Base-by-base conservation (phyloP, 2,797 vertebrate species). In the Sebastes iracundus region DNA sequence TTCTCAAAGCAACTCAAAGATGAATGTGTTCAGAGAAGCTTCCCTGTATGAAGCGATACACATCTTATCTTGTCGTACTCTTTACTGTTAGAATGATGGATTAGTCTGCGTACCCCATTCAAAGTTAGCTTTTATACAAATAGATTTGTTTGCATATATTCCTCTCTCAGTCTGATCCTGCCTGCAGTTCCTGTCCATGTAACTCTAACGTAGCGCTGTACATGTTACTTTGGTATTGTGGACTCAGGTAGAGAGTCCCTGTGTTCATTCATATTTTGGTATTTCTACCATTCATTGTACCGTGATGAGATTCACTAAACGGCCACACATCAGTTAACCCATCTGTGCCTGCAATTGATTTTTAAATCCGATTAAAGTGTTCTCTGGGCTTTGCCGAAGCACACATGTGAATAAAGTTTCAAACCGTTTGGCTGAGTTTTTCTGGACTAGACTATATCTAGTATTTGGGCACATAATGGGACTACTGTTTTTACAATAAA, bases 11-110 rank as follows among this genome's bases (percentile, higher is more conserved):
- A 75, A 61, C 56, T 72, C n/a, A 68, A 46, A 74, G 73, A 71
- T 62, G 28, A 72, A 25, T 32, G 65, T 69, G 67, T 11, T 81
- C 71, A 73, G 62, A 30, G 75, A 90, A 64, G 75, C 75, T 75
- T 58, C 28, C 16, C 27, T 32, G 63, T 28, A 66, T 28, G 49
- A 56, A 65, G 38, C 27, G 22, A 61, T 23, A 55, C 9, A 38
- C 14, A 64, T 66, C 11, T 75, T 10, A 58, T 75, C 42, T 38
- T 67, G 62, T 73, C 53, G 1, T 22, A 73, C 12, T 56, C 58
- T n/a, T 59, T 25, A 53, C n/a, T 79, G n/a, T 60, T 61, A 22
- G 30, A 75, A 66, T 77, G 68, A 85, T 75, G 6, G 70, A 82
- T 86, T 32, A 76, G 23, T 49, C 38, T 55, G 38, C 20, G 22